Percentiles rank a stretch among this genome's conserved stretches.
phyloP scores from a whole-genome alignment of 2,113 vertebrate species.

The Jacana jacana region DNA sequence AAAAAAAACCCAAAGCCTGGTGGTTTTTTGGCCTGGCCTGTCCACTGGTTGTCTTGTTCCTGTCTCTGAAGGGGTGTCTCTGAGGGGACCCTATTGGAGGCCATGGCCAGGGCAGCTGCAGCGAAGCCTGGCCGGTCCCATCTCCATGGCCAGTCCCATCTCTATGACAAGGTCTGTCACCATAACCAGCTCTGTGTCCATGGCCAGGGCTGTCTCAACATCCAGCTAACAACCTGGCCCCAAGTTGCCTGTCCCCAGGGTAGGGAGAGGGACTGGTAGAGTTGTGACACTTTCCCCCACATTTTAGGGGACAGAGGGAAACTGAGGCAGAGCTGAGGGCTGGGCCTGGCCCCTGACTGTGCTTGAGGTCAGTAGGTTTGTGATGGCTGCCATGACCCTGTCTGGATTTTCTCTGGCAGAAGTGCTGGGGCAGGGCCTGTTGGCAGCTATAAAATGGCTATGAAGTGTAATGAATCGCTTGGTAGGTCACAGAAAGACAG shows the following conservation, averaged over 20 bases:
- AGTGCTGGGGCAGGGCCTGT: neutral
- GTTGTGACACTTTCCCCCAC: neutral
- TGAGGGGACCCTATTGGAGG: accelerated
- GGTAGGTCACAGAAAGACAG: neutral
- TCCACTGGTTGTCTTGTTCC: neutral
- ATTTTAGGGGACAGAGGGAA: neutral
- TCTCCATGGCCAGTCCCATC: no score
- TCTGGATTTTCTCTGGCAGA: neutral
- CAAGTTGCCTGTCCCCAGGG: neutral
- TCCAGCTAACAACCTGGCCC: neutral
- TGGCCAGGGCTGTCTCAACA: no score
- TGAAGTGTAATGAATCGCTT: accelerated
- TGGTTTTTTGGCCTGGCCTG: neutral
- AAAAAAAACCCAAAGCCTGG: neutral
- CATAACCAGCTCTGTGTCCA: no score
- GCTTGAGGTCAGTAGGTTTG: neutral
- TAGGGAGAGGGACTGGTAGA: neutral
- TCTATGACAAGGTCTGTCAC: neutral
- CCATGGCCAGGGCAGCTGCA: neutral
- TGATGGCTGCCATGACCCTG: accelerated
- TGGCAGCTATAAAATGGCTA: neutral
- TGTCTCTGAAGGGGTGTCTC: neutral
- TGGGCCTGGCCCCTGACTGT: accelerated
- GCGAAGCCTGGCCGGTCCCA: neutral
- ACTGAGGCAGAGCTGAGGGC: neutral